Evolutionary conservation across 2,888 invertebrate genomes (phyloP).

Genomic region (Drosophila tripunctata): DNA sequence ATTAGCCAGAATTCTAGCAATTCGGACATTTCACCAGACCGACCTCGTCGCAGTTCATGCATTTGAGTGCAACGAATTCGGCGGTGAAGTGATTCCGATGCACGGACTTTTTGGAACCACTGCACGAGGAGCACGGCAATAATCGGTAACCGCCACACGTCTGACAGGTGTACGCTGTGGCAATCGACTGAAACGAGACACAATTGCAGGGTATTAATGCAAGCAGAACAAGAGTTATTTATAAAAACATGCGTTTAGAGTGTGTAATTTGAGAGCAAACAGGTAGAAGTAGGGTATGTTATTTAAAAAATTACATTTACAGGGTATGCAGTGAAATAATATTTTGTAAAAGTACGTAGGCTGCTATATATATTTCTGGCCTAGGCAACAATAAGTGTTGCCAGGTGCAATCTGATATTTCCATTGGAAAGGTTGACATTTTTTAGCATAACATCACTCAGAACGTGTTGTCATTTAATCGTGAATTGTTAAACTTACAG

Average conservation of each 20-base stretch:
- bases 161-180: constrained; percentile 92
- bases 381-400: no score
- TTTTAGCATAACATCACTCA: no score
- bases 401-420: no score
- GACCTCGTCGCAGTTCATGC: constrained; percentile 97
- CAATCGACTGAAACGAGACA: constrained; percentile 86
- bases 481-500: no score
- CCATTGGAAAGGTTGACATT: no score
- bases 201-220: neutral
- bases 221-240: no score
- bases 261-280: no score
- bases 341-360: neutral
- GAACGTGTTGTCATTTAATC: no score
- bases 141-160: constrained; percentile 96
- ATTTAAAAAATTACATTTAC: no score
- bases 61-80: constrained; percentile 96
- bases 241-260: no score
- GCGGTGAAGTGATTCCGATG: constrained; percentile 97
- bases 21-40: constrained; percentile 95
- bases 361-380: neutral
- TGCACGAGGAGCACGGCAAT: constrained; percentile 95
- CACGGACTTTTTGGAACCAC: constrained; percentile 97
- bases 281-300: no score
- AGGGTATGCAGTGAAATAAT: neutral
- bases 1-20: constrained; percentile 86